Evolutionary conservation across 1,140 invertebrate species (phyloP), one percentile per base, ranked within the genome.

Genomic region (Aphelenchoides besseyi): DNA sequence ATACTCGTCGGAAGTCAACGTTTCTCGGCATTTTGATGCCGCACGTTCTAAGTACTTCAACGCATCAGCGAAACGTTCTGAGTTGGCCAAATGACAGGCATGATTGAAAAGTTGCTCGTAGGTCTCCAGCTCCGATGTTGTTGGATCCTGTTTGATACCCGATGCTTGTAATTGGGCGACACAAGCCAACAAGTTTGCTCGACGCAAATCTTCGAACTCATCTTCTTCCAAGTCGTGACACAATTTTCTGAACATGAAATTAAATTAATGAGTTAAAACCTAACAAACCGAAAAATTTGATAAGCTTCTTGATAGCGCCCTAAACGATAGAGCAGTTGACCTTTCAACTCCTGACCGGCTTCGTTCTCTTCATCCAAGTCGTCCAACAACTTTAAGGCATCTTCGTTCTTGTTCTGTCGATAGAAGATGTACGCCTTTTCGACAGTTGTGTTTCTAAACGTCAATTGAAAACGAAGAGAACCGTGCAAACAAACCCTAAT

Each of bases 121-220:
- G 3, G 76, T 69, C 3, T 78, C 76, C 12, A 35, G n/a, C 0
- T 8, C 70, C 0, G 68, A 32, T 30, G 35, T 74, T 48, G 32
- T 53, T 26, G 55, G 59, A 12, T 68, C 69, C 53, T 67, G 41
- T 26, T 74, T 35, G 12, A 48, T n/a, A 37, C 26, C 36, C 26
- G 59, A 68, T 12, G 74, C 53, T 23, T 78, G 54, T 12, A 80
- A 69, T n/a, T 68, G 68, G 0, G 74, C 77, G 16, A 48, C 41
- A 2, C 71, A 68, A 0, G 76, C 76, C 2, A 79, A 57, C n/a
- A 80, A 53, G 57, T 78, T 78, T 30, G 76, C 79, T 29, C 69
- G 74, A 33, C 76, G 78, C n/a, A 68, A 54, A 12, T 78, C 76
- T 23, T 78, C 78, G 62, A 68, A 79, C 29, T 81, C 79, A 30